Base-by-base conservation (phyloP, 1,140 invertebrate species). In the Drosophila hydei region DNA sequence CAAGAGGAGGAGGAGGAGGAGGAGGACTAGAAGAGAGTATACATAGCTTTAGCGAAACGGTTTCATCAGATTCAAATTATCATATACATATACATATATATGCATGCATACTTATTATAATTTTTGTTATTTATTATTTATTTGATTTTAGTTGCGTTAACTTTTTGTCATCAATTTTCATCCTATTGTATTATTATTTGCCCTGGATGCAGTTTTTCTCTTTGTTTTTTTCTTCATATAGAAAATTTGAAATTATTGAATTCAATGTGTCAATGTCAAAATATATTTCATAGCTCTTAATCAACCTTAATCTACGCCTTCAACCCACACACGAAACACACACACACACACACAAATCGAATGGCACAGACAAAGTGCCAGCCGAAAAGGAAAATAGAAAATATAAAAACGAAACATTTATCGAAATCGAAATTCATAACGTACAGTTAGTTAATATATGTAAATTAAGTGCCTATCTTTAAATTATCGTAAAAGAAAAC, bases 101-200 rank as follows among this genome's bases (percentile, higher is more conserved):
- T 43, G 64, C 40, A 64, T 67, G 30, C 51, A 70, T 72, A 69
- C 68, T 55, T 52, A 70, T 59, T 56, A 64, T 83, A 67, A 79
- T 87, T 77, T 80, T 85, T 85, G 77, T 85, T 85, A 85, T 85
- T 85, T 85, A 85, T 85, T 85, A 85, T 85, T 87, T 85, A 85
- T 85, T 85, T 75, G 54, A 62, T 75, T 79, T 72, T 77, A 85
- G 75, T 75, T 72, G 61, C 76, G 81, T 87, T 85, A 77, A 77
- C 5, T 75, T 85, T 80, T 87, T 87, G 80, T 85, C 81, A 77
- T 75, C 71, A 64, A 63, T 69, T 27, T 72, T 21, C 47, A 62
- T 65, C 40, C 45, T 45, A 40, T 59, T 76, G 58, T 73, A 59
- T 73, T 69, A 73, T 63, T 73, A 59, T 63, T 69, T 68, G 45